Evolutionary conservation across 2,797 vertebrate genomes (phyloP).

Genomic region (Tauraco hartlaubi): DNA sequence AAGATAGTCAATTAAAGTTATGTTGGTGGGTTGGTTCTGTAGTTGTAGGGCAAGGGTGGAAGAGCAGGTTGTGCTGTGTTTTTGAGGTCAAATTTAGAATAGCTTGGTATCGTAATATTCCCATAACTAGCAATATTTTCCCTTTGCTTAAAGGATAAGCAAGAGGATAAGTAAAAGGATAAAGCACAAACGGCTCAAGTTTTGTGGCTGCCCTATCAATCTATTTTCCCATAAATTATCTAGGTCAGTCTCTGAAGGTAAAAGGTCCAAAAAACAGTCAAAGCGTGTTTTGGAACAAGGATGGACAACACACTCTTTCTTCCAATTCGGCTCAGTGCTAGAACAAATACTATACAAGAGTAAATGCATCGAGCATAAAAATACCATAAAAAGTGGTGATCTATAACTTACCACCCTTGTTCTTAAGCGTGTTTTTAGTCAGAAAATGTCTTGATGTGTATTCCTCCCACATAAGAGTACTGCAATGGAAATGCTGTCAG

Average conservation of each 20-base stretch:
- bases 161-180: neutral
- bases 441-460: conserved; percentile 19
- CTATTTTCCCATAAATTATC: neutral
- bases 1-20: neutral
- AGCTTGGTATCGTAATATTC: neutral
- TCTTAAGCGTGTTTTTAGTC: neutral
- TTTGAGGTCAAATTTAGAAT: neutral
- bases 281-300: neutral
- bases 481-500: conserved; percentile 54
- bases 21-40: neutral
- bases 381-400: neutral
- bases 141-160: neutral
- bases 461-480: conserved; percentile 40
- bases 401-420: neutral
- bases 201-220: neutral
- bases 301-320: neutral
- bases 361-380: neutral
- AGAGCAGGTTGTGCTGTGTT: neutral
- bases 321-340: neutral
- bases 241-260: neutral
- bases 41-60: neutral
- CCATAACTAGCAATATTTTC: neutral
- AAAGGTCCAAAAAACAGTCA: neutral
- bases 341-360: neutral
- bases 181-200: neutral